These are phyloP conservation scores for Syngnathus rostellatus DNA, from an alignment of 2,797 vertebrate species.

Conservation along the genomic window DNA sequence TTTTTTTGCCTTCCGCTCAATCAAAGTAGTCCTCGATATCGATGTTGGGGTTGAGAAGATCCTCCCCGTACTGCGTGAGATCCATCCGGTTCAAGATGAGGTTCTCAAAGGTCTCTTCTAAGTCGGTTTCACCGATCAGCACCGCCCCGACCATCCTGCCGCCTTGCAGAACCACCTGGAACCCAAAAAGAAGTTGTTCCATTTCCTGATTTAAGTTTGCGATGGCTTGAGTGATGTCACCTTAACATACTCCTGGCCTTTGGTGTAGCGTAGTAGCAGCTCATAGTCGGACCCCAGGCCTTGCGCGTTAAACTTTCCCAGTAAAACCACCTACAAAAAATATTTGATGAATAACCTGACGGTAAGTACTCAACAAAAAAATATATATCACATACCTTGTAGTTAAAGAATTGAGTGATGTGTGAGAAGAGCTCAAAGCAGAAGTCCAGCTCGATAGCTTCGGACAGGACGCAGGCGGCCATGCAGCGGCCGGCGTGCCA, in stretches of 20 bases:
- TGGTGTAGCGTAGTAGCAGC: constrained; percentile 85
- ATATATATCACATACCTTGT: too few species aligned
- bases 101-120: constrained; percentile 98
- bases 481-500: constrained; percentile 87
- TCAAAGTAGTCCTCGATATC: constrained; percentile 99
- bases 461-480: constrained; percentile 66
- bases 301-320: constrained; percentile 90
- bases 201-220: not conserved
- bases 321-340: constrained; percentile 77
- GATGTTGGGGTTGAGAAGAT: constrained; percentile 84
- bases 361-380: too few species aligned
- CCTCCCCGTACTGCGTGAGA: constrained; percentile 81
- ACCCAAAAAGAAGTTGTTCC: not conserved
- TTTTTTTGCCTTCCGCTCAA: constrained; percentile 44
- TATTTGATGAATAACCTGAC: too few species aligned
- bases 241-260: constrained; percentile 85
- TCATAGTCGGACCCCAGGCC: constrained; percentile 80
- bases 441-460: constrained; percentile 83
- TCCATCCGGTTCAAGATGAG: constrained; percentile 96
- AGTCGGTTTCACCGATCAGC: constrained; percentile 87
- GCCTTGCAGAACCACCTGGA: constrained; percentile 72
- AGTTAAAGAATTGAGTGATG: constrained; percentile 92
- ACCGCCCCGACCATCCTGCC: constrained; percentile 87
- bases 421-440: constrained; percentile 98
- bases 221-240: constrained; percentile 32